A percentile compares a stretch with the other conserved stretches of the same genome.
Conservation (phyloP, 2,797 vertebrate genomes). For the Falco cherrug region DNA sequence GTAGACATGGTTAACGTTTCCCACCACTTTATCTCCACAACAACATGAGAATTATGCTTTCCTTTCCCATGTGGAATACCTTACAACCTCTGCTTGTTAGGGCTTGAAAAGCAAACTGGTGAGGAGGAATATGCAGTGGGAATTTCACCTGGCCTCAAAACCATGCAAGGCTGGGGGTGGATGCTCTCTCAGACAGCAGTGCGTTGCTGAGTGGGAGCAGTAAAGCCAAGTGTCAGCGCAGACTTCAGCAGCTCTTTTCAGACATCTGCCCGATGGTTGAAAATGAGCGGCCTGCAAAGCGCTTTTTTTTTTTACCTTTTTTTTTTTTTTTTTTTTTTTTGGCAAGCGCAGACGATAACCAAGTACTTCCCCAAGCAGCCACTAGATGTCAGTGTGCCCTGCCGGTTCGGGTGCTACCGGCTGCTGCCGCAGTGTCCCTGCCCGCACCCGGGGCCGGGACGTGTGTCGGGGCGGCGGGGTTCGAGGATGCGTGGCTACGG, state of each 20-base stretch:
- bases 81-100: background rate
- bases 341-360: accelerated
- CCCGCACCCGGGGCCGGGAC: background rate
- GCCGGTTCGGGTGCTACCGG: background rate
- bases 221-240: background rate
- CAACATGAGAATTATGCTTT: background rate
- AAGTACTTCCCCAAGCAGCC: background rate
- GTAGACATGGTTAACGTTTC: background rate
- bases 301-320: accelerated
- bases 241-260: background rate
- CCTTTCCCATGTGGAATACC: background rate
- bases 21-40: background rate
- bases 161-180: background rate
- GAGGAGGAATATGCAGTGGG: accelerated
- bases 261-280: background rate
- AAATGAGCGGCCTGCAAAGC: background rate
- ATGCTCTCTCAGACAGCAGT: background rate
- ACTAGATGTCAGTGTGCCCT: constrained; percentile 75
- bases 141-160: background rate
- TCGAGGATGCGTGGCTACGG: too few species aligned
- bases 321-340: too few species aligned
- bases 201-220: background rate
- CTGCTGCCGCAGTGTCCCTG: background rate
- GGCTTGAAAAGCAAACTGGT: background rate
- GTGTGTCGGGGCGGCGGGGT: too few species aligned